Conservation (phyloP, 1,140 invertebrate species). For the Drosophila equinoxialis region DNA sequence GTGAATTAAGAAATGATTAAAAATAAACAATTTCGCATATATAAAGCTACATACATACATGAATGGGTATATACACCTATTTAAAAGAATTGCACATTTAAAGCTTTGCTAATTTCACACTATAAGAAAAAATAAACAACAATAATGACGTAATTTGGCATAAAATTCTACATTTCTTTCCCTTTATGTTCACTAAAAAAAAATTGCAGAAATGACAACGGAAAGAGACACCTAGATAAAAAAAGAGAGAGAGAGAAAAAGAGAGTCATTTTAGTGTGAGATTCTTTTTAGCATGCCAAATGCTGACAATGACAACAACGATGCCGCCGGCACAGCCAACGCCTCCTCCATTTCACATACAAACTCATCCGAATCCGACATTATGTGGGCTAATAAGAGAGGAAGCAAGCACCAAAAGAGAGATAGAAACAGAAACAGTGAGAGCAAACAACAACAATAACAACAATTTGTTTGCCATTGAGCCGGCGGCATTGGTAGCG, state of each 20-base stretch:
- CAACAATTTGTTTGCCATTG: conserved; percentile 25
- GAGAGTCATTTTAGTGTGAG: conserved; percentile 14
- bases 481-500: conserved; percentile 19
- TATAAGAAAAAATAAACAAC: conserved; percentile 23
- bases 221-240: conserved; percentile 15
- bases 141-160: conserved; percentile 69
- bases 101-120: conserved; percentile 41
- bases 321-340: conserved; percentile 23
- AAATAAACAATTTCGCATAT: conserved; percentile 12
- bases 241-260: conserved; percentile 22
- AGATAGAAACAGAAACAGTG: conserved; percentile 8
- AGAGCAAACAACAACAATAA: conserved; percentile 11
- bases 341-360: conserved; percentile 53
- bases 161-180: conserved; percentile 54
- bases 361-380: conserved; percentile 54
- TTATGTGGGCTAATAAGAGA: conserved; percentile 63
- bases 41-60: neutral
- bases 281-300: conserved; percentile 31
- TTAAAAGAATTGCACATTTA: conserved; percentile 14
- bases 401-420: conserved; percentile 11
- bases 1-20: conserved; percentile 21
- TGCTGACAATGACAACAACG: conserved; percentile 37
- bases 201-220: conserved; percentile 39
- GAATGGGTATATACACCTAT: conserved; percentile 4
- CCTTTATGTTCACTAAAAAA: conserved; percentile 14